Percentiles rank a stretch among this genome's conserved stretches.
Evolutionary conservation across 2,888 invertebrate genomes (phyloP).

Genomic region (Zelleria hepariella): DNA sequence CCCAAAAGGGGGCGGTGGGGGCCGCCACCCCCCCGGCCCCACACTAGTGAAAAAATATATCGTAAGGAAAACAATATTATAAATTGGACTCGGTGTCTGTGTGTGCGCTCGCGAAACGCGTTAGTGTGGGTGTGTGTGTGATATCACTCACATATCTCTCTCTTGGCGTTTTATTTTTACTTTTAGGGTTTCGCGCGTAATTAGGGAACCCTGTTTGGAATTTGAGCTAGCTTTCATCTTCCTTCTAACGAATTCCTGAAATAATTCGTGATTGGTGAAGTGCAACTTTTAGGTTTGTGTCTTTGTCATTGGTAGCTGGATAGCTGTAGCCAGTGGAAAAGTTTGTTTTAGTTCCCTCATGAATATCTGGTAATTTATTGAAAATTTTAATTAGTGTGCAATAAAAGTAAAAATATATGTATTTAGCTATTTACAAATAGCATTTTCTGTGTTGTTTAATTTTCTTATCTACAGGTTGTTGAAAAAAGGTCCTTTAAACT

Average conservation of each 20-base stretch:
- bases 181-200: slow-evolving; percentile 19
- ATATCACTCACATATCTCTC: slow-evolving; percentile 30
- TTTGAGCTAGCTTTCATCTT: slow-evolving; percentile 44
- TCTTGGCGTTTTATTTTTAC: slow-evolving; percentile 57
- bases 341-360: too few species aligned
- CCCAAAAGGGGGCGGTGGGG: slow-evolving; percentile 20
- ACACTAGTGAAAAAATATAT: slow-evolving; percentile 72
- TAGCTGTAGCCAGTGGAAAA: too few species aligned
- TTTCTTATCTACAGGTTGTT: slow-evolving; percentile 33
- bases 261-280: too few species aligned
- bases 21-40: slow-evolving; percentile 21
- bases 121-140: slow-evolving; percentile 26
- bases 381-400: too few species aligned
- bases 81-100: slow-evolving; percentile 51
- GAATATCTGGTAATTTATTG: too few species aligned
- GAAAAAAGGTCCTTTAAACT: too few species aligned
- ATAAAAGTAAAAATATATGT: too few species aligned
- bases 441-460: too few species aligned
- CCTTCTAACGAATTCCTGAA: too few species aligned
- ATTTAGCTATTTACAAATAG: too few species aligned
- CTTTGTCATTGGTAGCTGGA: too few species aligned
- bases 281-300: too few species aligned
- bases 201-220: not conserved
- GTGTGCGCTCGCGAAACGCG: slow-evolving; percentile 39
- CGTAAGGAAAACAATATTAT: slow-evolving; percentile 72